Percentiles rank a stretch among this genome's conserved stretches.
phyloP scores from a whole-genome alignment of 2,888 invertebrate genomes.

The Limnephilus auricula region DNA sequence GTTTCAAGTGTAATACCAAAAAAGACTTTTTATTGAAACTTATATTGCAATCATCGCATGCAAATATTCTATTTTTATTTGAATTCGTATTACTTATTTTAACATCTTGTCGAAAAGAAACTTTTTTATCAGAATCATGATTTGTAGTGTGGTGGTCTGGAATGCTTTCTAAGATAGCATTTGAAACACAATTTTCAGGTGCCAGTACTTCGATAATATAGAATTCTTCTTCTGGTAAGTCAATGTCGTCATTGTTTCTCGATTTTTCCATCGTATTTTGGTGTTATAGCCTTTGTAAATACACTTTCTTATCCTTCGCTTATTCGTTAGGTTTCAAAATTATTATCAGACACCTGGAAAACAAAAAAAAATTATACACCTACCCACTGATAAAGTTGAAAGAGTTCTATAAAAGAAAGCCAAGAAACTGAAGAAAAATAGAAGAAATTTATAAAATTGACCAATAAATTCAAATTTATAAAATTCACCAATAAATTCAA shows the following conservation, averaged over 20 bases:
- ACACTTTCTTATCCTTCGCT: background rate
- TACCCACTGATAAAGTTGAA: background rate
- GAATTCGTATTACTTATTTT: background rate
- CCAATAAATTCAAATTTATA: background rate
- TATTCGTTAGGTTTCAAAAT: background rate
- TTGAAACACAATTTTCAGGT: background rate
- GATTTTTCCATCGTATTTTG: background rate
- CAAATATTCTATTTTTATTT: background rate
- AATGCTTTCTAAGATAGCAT: background rate
- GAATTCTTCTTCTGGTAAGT: background rate
- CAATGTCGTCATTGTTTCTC: background rate
- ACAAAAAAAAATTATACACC: background rate
- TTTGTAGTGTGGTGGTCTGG: background rate
- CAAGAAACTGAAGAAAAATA: background rate
- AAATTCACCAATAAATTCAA: background rate
- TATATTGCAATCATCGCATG: background rate
- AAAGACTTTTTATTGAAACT: background rate
- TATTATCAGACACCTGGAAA: background rate
- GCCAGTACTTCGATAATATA: background rate
- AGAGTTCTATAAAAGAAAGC: background rate
- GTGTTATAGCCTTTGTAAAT: background rate
- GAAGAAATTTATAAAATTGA: background rate
- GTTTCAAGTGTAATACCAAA: background rate
- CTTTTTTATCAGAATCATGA: background rate
- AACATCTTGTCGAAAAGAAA: background rate